Base-by-base conservation (phyloP, 2,888 invertebrate genomes). In the Thecocarcelia acutangulata region DNA sequence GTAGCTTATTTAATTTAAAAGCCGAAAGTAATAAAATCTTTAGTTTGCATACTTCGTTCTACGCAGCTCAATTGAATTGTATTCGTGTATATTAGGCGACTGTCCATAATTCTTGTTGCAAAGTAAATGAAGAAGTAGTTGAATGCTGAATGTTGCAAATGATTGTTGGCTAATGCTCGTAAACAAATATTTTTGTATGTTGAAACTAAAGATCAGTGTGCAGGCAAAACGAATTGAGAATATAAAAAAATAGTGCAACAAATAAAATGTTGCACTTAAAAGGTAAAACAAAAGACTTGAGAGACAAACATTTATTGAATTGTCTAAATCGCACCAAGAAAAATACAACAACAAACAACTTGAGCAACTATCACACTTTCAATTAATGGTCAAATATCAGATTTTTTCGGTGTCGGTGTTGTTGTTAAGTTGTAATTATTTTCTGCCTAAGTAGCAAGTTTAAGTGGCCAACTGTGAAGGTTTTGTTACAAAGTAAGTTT, bases 1-100 rank as follows among this genome's bases (percentile, higher is more conserved):
- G 1, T 21, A 37, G 50, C 40, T 52, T 52, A 21, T 52, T 66
- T 24, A n/a, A 13, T 48, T 9, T 12, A 48, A 56, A 58, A 63
- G 33, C 58, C 37, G 56, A 56, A 69, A 69, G 54, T 28, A 69
- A 77, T 70, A 59, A 68, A 68, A 76, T 76, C 52, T 59, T 2
- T n/a, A 44, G 37, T 48, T 28, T 61, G 33, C 28, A 48, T 48
- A 56, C 19, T 37, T 24, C n/a, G 28, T 69, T 9, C 9, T 9
- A 33, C 19, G 11, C 56, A 44, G 1, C 5, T 1, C 33, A 33
- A 33, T 8, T 33, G 33, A 33, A 17, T 19, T 61, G 2, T 19
- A n/a, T n/a, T n/a, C n/a, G n/a, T n/a, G n/a, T n/a, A n/a, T n/a
- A n/a, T 2, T 48, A 13, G 46, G 28, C 21, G 64, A 15, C 33